A percentile compares a stretch with the other conserved stretches of the same genome.
phyloP scores from a whole-genome alignment of 2,113 vertebrate genomes.

The Paralichthys olivaceus region DNA sequence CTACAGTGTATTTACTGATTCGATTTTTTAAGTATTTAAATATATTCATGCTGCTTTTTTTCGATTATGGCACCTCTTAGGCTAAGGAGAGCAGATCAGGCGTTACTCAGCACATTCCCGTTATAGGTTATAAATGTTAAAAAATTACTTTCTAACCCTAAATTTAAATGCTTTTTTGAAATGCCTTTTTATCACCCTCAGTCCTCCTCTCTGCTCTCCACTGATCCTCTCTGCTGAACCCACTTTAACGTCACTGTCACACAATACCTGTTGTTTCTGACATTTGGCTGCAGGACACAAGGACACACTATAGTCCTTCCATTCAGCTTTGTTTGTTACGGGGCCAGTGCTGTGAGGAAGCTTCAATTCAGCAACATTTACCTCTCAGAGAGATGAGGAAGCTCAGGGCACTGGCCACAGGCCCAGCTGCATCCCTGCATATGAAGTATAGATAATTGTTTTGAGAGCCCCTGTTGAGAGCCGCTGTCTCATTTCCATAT shows the following conservation, averaged over 20 bases:
- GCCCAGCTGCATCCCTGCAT: slow-evolving; percentile 47
- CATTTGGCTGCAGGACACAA: slow-evolving; percentile 62
- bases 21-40: too few relatives aligned
- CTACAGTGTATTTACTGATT: too few relatives aligned
- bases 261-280: slow-evolving; percentile 63
- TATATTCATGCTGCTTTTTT: too few relatives aligned
- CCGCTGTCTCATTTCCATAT: slow-evolving; percentile 60
- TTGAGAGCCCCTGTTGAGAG: slow-evolving; percentile 62
- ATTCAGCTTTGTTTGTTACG: slow-evolving; percentile 62
- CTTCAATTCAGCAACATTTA: slow-evolving; percentile 70
- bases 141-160: background rate
- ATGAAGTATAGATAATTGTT: slow-evolving; percentile 65
- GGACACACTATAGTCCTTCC: slow-evolving; percentile 40
- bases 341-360: slow-evolving; percentile 43
- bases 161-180: background rate
- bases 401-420: slow-evolving; percentile 44
- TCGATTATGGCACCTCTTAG: background rate
- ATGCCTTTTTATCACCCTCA: background rate
- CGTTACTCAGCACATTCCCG: background rate
- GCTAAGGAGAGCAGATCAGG: background rate
- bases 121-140: background rate
- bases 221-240: slow-evolving; percentile 27
- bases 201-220: slow-evolving; percentile 1
- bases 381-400: slow-evolving; percentile 64
- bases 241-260: slow-evolving; percentile 37